A percentile compares a stretch with the other conserved stretches of the same genome.
Evolutionary conservation across 2,113 vertebrate species (phyloP).

Genomic region (Sylvilagus bachmani): DNA sequence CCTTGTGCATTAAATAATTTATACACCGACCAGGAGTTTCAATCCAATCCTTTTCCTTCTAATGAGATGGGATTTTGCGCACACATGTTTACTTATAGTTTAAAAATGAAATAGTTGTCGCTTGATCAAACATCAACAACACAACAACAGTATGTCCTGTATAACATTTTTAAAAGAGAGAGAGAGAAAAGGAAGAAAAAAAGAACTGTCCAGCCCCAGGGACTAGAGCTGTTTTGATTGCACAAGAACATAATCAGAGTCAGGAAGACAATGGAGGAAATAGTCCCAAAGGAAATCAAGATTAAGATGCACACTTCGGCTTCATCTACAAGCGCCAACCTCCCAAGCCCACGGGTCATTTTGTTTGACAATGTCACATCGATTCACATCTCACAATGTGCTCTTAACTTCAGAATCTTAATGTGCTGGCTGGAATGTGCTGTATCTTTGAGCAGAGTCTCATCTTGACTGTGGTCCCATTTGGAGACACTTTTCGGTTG

Average conservation of each 20-base stretch:
- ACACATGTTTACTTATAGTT: neutral
- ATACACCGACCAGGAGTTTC: slow-evolving; percentile 36
- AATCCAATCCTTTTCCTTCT: slow-evolving; percentile 26
- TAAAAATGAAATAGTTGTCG: slow-evolving; percentile 25
- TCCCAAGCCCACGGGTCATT: slow-evolving; percentile 67
- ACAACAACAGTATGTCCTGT: neutral
- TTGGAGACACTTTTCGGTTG: neutral
- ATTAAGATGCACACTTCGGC: slow-evolving; percentile 76
- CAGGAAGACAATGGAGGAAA: slow-evolving; percentile 56
- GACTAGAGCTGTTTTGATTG: slow-evolving; percentile 16
- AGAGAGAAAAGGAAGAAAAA: neutral
- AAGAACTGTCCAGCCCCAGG: neutral
- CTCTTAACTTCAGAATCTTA: slow-evolving; percentile 82
- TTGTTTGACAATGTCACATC: slow-evolving; percentile 71
- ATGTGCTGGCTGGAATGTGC: slow-evolving; percentile 78
- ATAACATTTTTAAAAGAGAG: neutral
- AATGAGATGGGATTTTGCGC: slow-evolving; percentile 23
- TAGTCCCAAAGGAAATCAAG: slow-evolving; percentile 69
- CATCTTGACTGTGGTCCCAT: slow-evolving; percentile 18
- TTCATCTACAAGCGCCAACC: slow-evolving; percentile 53
- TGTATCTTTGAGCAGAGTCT: slow-evolving; percentile 62
- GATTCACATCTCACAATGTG: slow-evolving; percentile 65
- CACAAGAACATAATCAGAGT: slow-evolving; percentile 18
- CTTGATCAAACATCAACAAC: slow-evolving; percentile 32
- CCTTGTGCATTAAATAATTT: slow-evolving; percentile 53